phyloP scores from a whole-genome alignment of 2,888 invertebrate species.

The Eilema depressum region DNA sequence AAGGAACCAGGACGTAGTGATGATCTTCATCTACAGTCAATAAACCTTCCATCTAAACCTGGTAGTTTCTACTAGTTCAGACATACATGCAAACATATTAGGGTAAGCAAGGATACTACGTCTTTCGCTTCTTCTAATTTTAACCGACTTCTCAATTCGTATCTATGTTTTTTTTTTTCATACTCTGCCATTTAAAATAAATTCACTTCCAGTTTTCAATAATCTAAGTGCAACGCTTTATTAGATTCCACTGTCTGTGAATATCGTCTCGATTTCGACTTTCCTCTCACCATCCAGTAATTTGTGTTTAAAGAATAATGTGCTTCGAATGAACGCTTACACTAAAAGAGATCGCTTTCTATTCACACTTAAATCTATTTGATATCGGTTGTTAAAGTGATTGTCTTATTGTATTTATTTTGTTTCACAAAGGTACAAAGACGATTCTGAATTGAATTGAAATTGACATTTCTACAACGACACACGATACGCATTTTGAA shows the following conservation, averaged over 20 bases:
- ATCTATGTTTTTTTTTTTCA: too few species aligned
- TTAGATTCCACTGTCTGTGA: slow-evolving; percentile 26
- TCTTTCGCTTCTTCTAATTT: too few species aligned
- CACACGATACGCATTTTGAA: too few species aligned
- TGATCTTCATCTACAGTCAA: not conserved
- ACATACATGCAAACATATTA: too few species aligned
- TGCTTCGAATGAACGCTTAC: not conserved
- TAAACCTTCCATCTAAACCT: too few species aligned
- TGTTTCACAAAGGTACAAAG: too few species aligned
- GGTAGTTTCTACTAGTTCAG: too few species aligned
- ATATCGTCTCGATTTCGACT: slow-evolving; percentile 9
- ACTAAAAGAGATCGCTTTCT: not conserved
- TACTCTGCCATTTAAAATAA: not conserved
- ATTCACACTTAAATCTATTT: not conserved
- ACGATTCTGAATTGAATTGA: too few species aligned
- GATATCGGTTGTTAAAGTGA: not conserved
- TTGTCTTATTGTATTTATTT: too few species aligned
- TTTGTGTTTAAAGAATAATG: slow-evolving; percentile 16
- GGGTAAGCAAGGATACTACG: too few species aligned
- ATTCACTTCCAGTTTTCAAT: not conserved
- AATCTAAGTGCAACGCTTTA: slow-evolving; percentile 18
- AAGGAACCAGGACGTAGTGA: not conserved
- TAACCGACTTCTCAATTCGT: too few species aligned
- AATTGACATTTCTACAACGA: too few species aligned
- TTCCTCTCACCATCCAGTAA: slow-evolving; percentile 8